Base-by-base conservation (phyloP, 1,140 invertebrate species). In the Sitobion miscanthi region DNA sequence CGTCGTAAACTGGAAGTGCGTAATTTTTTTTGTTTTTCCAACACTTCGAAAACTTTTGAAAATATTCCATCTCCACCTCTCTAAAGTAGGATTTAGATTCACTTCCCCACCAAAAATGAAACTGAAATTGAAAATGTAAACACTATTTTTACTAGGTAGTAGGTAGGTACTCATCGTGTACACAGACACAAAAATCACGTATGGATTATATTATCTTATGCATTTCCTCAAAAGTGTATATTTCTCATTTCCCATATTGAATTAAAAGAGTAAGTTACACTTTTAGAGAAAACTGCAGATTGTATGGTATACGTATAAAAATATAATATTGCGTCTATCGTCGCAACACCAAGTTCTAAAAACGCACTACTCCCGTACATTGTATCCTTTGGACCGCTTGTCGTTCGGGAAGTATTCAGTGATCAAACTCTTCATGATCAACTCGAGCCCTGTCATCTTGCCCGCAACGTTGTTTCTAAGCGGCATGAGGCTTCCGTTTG, bases 381-480 rank as follows among this genome's bases (percentile, higher is more conserved):
- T 94, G 35, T 93, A 94, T 23, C 94, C 94, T 93, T 82, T 93
- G 9, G 52, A 42, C 11, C 47, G 17, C 21, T 49, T 38, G 35
- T 94, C 89, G 9, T 85, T 57, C 21, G 94, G 91, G 11, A 94
- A 91, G 35, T 94, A 86, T 85, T 94, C 94, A n/a, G 93, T 52
- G 21, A 94, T 93, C 57, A 94, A 52, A 23, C 91, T 93, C 52
- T 93, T 94, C 57, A 94, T 42, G 2, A 93, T 52, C 20, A 94
- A 45, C 62, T 94, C 93, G 4, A 94, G 45, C 0, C 94, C 94
- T 0, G 94, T 94, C 87, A 93, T 94, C 91, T 90, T 94, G 5
- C 94, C 94, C 11, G 94, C 94, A 11, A 94, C 93, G 52, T 94
- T 94, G 23, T 94, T 94, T 25, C 94, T 54, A 25, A 94, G 77